Evolutionary conservation across 2,888 invertebrate genomes (phyloP).

Genomic region (Alviniconcha strummeri): DNA sequence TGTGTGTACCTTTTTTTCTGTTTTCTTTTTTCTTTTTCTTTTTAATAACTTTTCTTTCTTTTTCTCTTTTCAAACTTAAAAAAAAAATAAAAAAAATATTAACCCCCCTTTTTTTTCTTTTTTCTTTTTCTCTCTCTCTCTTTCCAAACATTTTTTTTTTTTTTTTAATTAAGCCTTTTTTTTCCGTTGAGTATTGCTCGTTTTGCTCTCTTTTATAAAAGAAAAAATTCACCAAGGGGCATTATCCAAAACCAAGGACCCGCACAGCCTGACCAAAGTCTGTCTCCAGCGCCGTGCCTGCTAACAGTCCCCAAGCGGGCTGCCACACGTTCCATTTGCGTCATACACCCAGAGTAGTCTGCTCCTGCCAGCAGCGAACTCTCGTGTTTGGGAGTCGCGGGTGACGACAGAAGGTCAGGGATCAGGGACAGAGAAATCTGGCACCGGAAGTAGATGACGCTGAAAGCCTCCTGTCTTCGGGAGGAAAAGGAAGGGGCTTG

Average conservation of each 20-base stretch:
- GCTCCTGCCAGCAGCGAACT: not conserved
- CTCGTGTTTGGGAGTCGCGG: slow-evolving; percentile 11
- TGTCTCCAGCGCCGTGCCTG: too few species aligned
- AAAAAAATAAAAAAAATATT: too few species aligned
- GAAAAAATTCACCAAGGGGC: too few species aligned
- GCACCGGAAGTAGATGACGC: slow-evolving; percentile 20
- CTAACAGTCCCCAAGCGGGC: not conserved
- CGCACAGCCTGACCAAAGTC: too few species aligned
- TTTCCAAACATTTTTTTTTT: not conserved
- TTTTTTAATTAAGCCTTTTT: not conserved
- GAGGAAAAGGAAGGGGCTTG: not conserved
- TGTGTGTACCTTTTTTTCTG: not conserved
- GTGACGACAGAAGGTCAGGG: slow-evolving; percentile 17
- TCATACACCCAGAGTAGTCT: not conserved
- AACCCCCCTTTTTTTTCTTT: not conserved
- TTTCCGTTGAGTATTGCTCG: not conserved
- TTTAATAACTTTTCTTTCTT: not conserved
- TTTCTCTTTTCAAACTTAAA: too few species aligned
- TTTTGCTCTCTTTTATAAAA: too few species aligned
- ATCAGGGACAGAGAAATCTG: not conserved
- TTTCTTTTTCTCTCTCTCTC: not conserved
- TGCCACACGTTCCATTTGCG: not conserved
- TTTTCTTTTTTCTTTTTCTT: not conserved
- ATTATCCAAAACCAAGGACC: too few species aligned
- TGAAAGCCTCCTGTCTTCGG: slow-evolving; percentile 4